These are phyloP conservation scores for Ichneumoninae sp. DNA, from an alignment of 2,888 invertebrate genomes.

Conservation along the genomic window DNA sequence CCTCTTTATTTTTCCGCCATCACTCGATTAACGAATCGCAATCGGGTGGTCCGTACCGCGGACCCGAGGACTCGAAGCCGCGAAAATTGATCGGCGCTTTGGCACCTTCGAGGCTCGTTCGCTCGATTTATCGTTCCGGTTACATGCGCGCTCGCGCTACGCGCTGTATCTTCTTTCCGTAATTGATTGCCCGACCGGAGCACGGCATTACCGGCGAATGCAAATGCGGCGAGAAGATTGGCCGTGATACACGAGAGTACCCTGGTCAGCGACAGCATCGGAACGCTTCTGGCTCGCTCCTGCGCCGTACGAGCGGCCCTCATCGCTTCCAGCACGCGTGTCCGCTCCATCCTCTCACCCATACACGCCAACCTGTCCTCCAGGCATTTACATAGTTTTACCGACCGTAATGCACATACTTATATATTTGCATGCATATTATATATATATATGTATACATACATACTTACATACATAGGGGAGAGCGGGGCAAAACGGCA, in stretches of 20 bases:
- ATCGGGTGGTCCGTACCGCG: no score
- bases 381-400: slow-evolving; percentile 1
- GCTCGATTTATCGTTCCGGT: not conserved
- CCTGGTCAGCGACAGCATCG: not conserved
- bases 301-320: slow-evolving; percentile 41
- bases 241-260: slow-evolving; percentile 29
- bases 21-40: no score
- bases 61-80: no score
- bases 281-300: slow-evolving; percentile 12
- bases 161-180: slow-evolving; percentile 7
- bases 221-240: slow-evolving; percentile 39
- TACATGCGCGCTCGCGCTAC: no score
- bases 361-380: slow-evolving; percentile 15
- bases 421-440: no score
- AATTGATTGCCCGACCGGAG: slow-evolving; percentile 34
- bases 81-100: no score
- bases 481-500: no score
- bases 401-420: no score
- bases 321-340: slow-evolving; percentile 49
- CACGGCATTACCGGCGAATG: slow-evolving; percentile 9
- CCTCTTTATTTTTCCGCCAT: no score
- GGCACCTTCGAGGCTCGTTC: not conserved
- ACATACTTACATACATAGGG: no score
- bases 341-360: slow-evolving; percentile 19
- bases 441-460: no score